A percentile compares a stretch with the other conserved stretches of the same genome.
Conservation (phyloP, 2,113 vertebrate genomes). For the Plecotus auritus region DNA sequence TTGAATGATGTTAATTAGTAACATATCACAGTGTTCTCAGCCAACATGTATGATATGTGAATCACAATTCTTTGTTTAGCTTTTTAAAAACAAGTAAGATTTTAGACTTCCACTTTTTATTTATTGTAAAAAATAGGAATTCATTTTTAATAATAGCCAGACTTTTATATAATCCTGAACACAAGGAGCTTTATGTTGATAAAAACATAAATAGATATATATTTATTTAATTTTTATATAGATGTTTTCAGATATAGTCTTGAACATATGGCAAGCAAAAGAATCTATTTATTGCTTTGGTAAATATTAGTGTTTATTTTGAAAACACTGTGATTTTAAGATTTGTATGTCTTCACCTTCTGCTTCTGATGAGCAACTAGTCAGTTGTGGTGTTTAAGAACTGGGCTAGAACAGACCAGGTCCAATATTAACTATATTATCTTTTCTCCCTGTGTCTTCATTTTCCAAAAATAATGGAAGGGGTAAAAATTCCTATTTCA, state of each 20-base stretch:
- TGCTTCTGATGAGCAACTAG: neutral
- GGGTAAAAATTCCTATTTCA: neutral
- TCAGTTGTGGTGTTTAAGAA: neutral
- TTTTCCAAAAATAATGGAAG: neutral
- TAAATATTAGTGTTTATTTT: slow-evolving; percentile 16
- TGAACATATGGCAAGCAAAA: neutral
- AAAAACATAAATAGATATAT: neutral
- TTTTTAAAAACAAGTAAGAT: neutral
- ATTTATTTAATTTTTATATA: neutral
- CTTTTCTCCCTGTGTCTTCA: neutral
- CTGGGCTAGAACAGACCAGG: neutral
- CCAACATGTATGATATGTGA: neutral
- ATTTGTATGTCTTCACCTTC: neutral
- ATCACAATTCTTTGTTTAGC: neutral
- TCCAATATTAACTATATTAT: neutral
- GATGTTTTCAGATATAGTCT: neutral
- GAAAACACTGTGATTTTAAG: neutral
- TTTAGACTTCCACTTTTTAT: neutral
- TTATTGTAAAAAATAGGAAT: slow-evolving; percentile 25
- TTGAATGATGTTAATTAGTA: neutral
- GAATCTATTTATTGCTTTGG: neutral
- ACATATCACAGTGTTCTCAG: neutral
- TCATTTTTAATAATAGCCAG: neutral
- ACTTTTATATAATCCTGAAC: neutral
- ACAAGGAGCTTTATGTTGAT: neutral